Base-by-base conservation (phyloP, 2,797 vertebrate genomes). In the Alosa sapidissima region DNA sequence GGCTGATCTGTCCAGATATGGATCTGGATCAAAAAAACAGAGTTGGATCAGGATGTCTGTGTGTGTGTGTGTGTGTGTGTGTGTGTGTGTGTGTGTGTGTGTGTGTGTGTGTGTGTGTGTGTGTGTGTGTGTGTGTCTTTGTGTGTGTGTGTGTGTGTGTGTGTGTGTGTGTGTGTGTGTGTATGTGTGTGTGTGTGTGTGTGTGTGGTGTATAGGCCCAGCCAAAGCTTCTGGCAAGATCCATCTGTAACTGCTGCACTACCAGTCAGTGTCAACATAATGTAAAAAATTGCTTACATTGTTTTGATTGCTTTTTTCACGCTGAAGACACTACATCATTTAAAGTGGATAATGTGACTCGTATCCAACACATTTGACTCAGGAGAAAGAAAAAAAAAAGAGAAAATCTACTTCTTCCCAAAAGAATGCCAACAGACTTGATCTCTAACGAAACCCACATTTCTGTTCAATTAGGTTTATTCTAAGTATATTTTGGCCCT, bases 41-140 rank as follows among this genome's bases (percentile, higher is more conserved):
- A 62, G 36, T 78, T 78, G 72, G 72, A 78, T 78, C 16, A 78
- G 72, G 36, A 7, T 78, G 72, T 19, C 7, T 21, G 28, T 68
- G 24, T 72, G 65, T 51, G 49, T 9, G 1, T 51, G 6, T 51
- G 49, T 51, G 6, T 51, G 49, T 51, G 49, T 51, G 49, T 51
- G 3, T 51, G 49, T 51, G 49, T 51, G 49, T 51, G 49, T 51
- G 49, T 51, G 49, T 51, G 49, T 51, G 49, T 51, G 49, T 51
- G 49, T 51, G 49, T 51, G 49, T 51, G 49, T 51, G 83, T 91
- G 92, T 51, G 49, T 51, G 49, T 51, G 49, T 51, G 49, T 51
- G 49, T 49, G 49, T 49, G 5, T 49, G 5, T 49, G 49, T 49
- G 49, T 49, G 49, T 49, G 49, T 49, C 49, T 49, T 49, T 49